A percentile compares a stretch with the other conserved stretches of the same genome.
These are phyloP conservation scores for Biston stratarius DNA, from an alignment of 2,888 invertebrate species.

Conservation along the genomic window DNA sequence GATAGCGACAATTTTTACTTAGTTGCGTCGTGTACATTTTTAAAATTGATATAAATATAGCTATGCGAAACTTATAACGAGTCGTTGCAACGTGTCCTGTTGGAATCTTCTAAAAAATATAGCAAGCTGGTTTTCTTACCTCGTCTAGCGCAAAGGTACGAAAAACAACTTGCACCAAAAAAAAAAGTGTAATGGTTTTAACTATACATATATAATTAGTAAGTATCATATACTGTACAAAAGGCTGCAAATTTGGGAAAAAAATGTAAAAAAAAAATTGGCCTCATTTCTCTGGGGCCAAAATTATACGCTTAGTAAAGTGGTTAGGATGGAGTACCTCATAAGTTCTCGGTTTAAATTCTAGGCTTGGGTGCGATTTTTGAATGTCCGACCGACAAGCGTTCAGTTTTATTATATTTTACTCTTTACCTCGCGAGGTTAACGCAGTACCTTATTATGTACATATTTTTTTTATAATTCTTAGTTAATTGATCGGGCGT, in stretches of 20 bases:
- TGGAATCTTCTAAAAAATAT: conserved; percentile 70
- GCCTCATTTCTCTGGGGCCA: conserved; percentile 76
- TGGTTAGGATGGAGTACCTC: conserved; percentile 78
- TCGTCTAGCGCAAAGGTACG: conserved; percentile 51
- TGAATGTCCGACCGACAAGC: conserved; percentile 52
- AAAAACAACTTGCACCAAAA: conserved; percentile 65
- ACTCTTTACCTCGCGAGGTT: conserved; percentile 57
- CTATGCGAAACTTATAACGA: conserved; percentile 67
- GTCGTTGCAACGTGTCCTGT: conserved; percentile 70
- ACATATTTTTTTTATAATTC: conserved; percentile 68
- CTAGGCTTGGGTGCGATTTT: conserved; percentile 59
- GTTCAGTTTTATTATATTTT: conserved; percentile 53
- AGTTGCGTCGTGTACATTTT: neutral
- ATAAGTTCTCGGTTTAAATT: conserved; percentile 74
- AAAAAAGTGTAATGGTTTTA: conserved; percentile 74
- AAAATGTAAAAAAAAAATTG: conserved; percentile 79
- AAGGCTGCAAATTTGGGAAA: conserved; percentile 80
- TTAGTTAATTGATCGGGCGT: conserved; percentile 48
- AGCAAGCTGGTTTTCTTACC: conserved; percentile 59
- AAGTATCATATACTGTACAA: conserved; percentile 85
- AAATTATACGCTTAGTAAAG: conserved; percentile 84
- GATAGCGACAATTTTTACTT: neutral
- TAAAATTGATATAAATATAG: conserved; percentile 45
- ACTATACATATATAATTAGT: conserved; percentile 81
- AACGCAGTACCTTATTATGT: conserved; percentile 61